Evolutionary conservation across 2,797 vertebrate species (phyloP).

Genomic region (Hapalemur alaotrensis): DNA sequence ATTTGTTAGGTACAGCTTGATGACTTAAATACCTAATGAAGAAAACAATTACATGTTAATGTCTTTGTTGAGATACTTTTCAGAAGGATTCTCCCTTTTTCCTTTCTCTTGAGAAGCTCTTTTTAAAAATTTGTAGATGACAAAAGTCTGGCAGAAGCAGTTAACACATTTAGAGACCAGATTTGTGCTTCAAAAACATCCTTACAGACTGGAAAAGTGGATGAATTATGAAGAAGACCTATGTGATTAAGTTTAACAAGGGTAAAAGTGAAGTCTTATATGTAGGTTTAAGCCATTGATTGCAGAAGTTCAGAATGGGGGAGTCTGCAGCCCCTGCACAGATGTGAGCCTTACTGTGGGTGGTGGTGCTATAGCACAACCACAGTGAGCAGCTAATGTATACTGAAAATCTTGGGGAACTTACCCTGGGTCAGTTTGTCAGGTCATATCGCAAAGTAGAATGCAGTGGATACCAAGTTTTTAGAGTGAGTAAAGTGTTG

Average conservation of each 20-base stretch:
- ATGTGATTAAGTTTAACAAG: background rate
- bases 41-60: background rate
- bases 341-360: background rate
- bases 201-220: background rate
- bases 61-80: background rate
- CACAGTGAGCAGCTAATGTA: background rate
- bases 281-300: background rate
- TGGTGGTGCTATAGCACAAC: no score
- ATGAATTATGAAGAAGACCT: background rate
- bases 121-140: slow-evolving; percentile 7
- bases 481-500: background rate
- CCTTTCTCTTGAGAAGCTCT: background rate
- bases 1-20: background rate
- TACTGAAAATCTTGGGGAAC: background rate
- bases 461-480: background rate
- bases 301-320: background rate
- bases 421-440: background rate
- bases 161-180: background rate
- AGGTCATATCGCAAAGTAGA: background rate
- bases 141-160: background rate
- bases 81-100: background rate
- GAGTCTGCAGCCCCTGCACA: background rate
- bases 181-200: slow-evolving; percentile 16
- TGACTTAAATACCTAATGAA: background rate
- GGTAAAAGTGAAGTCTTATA: background rate